A percentile compares a stretch with the other conserved stretches of the same genome.
Conservation (phyloP, 2,797 vertebrate genomes). For the Tokudaia muenninki region DNA sequence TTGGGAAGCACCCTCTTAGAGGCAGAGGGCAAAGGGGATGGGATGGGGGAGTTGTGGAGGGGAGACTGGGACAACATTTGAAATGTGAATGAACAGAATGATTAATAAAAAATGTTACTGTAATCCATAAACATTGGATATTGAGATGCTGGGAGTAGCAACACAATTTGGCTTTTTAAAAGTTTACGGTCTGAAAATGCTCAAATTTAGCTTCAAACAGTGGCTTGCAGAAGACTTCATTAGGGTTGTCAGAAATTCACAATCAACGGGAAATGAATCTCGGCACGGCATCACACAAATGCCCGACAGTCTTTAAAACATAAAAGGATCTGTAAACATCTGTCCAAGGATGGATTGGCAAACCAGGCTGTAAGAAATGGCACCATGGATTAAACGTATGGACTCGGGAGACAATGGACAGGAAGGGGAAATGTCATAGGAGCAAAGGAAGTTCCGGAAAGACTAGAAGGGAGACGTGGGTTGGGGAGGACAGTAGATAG, state of each 20-base stretch:
- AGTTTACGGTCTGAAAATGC: not conserved
- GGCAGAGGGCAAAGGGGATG: not conserved
- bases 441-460: not conserved
- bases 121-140: not conserved
- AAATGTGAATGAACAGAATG: not conserved
- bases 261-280: not conserved
- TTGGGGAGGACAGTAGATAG: not conserved
- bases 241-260: not conserved
- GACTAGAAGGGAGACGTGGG: not conserved
- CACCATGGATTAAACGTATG: rapidly evolving
- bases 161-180: not conserved
- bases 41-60: not conserved
- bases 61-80: not conserved
- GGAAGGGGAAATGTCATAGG: not conserved
- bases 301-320: not conserved
- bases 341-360: not conserved
- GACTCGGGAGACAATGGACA: not conserved
- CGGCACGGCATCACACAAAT: not conserved
- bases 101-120: not conserved
- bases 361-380: not conserved
- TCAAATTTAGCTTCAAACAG: not conserved
- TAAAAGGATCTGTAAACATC: not conserved
- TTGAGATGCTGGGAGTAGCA: no score
- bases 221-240: no score
- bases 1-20: not conserved